These are phyloP conservation scores for Zelleria hepariella DNA, from an alignment of 2,888 invertebrate species.

Conservation along the genomic window DNA sequence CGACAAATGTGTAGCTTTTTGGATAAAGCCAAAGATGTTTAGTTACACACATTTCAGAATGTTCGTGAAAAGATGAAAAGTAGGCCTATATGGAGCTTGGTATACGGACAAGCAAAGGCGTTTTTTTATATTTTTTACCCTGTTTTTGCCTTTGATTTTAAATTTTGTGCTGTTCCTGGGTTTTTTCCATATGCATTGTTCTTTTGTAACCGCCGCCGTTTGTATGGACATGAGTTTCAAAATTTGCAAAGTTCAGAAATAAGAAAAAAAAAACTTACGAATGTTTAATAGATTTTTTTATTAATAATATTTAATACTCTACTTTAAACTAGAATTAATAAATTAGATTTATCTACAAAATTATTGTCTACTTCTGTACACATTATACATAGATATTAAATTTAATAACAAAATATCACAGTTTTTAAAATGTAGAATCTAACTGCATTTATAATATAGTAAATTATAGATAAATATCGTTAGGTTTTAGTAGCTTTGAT, in stretches of 20 bases:
- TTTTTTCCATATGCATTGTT: no score
- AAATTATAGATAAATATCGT: neutral
- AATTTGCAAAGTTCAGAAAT: neutral
- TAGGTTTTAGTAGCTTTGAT: neutral
- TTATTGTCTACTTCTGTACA: neutral
- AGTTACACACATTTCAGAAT: no score
- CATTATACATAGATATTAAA: conserved; percentile 5
- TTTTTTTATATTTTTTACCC: no score
- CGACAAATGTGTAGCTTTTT: no score
- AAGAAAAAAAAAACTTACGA: neutral
- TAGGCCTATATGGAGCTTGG: no score
- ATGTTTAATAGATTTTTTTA: neutral
- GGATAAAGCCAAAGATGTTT: no score
- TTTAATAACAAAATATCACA: conserved; percentile 8
- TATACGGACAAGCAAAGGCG: no score
- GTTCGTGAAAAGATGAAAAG: neutral
- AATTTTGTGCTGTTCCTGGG: neutral
- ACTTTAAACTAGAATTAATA: neutral
- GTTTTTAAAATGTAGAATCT: conserved; percentile 4
- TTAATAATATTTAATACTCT: neutral
- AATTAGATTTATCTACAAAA: conserved; percentile 3
- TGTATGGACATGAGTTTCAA: neutral
- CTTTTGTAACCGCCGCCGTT: no score
- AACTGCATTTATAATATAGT: neutral
- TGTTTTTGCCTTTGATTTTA: neutral